Evolutionary conservation across 2,888 invertebrate species (phyloP).

Genomic region (Hirtodrosophila alboralis): DNA sequence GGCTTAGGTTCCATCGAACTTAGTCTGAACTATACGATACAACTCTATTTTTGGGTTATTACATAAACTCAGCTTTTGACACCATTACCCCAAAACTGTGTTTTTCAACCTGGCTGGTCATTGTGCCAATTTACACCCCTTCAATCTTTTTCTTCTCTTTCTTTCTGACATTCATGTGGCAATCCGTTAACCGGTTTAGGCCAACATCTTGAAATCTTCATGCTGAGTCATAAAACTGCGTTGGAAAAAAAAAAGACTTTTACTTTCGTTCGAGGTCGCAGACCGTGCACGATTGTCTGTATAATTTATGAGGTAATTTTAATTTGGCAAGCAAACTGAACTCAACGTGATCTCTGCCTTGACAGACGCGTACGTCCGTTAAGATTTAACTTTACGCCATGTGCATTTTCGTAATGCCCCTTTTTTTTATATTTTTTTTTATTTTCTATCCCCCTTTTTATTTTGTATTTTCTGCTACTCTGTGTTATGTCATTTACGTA

Average conservation of each 20-base stretch:
- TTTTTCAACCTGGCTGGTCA: constrained; percentile 72
- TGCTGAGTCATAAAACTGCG: constrained; percentile 58
- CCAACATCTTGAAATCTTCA: constrained; percentile 56
- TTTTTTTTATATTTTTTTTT: constrained; percentile 33
- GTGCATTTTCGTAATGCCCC: constrained; percentile 57
- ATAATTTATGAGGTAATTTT: constrained; percentile 70
- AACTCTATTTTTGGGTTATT: constrained; percentile 21
- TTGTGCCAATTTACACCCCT: constrained; percentile 73
- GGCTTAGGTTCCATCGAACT: too few species aligned
- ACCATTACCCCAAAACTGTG: constrained; percentile 64
- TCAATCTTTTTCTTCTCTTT: constrained; percentile 22
- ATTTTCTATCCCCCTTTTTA: constrained; percentile 19
- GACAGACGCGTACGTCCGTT: constrained; percentile 45
- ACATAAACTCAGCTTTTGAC: constrained; percentile 64
- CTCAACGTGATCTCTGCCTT: constrained; percentile 63
- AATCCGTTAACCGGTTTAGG: constrained; percentile 60
- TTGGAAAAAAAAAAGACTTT: constrained; percentile 77
- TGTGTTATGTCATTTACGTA: constrained; percentile 48
- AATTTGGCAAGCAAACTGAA: constrained; percentile 37
- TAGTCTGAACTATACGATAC: too few species aligned
- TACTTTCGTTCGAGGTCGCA: constrained; percentile 82
- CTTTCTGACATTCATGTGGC: constrained; percentile 34
- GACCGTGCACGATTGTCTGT: constrained; percentile 52
- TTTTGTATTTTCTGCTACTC: constrained; percentile 35
- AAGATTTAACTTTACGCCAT: constrained; percentile 55